phyloP scores from a whole-genome alignment of 2,797 vertebrate genomes.

The Sparus aurata region DNA sequence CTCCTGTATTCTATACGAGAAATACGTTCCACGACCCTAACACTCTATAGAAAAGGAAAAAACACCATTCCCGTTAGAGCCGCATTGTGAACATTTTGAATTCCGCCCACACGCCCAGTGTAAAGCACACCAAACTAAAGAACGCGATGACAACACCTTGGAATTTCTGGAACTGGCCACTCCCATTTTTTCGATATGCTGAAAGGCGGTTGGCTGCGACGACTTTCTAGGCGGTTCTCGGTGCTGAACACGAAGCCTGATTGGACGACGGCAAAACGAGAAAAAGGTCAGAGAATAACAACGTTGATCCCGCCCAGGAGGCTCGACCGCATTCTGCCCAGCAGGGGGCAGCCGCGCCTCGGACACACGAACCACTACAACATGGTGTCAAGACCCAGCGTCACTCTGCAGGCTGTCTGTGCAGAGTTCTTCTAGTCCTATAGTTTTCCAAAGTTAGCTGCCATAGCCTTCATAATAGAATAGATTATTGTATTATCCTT shows the following conservation, averaged over 20 bases:
- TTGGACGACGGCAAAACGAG: constrained; percentile 65
- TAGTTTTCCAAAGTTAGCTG: not conserved
- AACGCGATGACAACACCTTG: constrained; percentile 80
- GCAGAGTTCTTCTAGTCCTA: not conserved
- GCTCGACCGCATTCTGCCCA: constrained; percentile 49
- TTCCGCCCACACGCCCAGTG: constrained; percentile 38
- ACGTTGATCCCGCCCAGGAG: constrained; percentile 40
- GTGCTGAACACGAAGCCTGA: constrained; percentile 43
- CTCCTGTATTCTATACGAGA: not conserved
- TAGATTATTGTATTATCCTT: too few relatives aligned
- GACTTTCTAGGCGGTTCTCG: constrained; percentile 2
- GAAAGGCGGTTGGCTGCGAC: constrained; percentile 49
- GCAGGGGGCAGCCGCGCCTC: constrained; percentile 55
- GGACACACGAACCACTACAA: not conserved
- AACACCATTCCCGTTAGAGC: constrained; percentile 41
- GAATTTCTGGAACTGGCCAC: constrained; percentile 66
- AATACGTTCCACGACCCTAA: constrained; percentile 10
- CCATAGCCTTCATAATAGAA: not conserved
- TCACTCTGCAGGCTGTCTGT: too few relatives aligned
- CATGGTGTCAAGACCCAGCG: too few relatives aligned
- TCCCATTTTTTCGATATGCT: constrained; percentile 34
- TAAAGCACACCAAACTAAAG: constrained; percentile 61
- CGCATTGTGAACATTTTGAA: constrained; percentile 61
- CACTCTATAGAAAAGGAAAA: not conserved
- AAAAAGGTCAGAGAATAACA: constrained; percentile 75